Conservation (phyloP, 2,797 vertebrate species). For the Chelon labrosus region DNA sequence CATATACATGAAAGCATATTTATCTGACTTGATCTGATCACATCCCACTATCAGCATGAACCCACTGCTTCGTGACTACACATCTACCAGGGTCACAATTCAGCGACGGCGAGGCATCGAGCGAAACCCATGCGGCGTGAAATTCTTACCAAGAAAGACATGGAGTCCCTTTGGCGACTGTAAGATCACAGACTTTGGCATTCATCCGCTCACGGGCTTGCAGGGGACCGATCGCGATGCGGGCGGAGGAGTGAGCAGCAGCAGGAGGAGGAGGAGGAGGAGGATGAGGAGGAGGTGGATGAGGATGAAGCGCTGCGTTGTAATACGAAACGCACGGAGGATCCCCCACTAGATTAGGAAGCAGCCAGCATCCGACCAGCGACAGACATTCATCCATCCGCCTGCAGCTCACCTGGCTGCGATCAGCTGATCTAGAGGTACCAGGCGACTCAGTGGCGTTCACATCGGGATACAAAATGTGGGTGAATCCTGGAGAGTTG, state of each 20-base stretch:
- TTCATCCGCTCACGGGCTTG: slow-evolving; percentile 82
- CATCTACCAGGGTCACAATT: slow-evolving; percentile 13
- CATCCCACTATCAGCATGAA: slow-evolving; percentile 22
- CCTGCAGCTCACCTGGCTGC: slow-evolving; percentile 62
- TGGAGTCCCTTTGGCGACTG: slow-evolving; percentile 88
- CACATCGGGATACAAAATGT: not conserved
- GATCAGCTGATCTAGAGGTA: slow-evolving; percentile 34
- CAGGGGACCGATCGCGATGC: slow-evolving; percentile 36
- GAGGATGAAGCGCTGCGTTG: slow-evolving; percentile 16
- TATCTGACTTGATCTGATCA: not conserved
- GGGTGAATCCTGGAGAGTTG: slow-evolving; percentile 1
- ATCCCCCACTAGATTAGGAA: slow-evolving; percentile 39
- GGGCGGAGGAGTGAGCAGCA: not conserved
- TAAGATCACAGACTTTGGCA: slow-evolving; percentile 79
- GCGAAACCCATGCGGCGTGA: slow-evolving; percentile 16
- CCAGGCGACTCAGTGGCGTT: not conserved
- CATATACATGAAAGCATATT: not conserved
- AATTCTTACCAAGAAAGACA: slow-evolving; percentile 97
- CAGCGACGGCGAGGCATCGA: not conserved
- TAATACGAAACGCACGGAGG: slow-evolving; percentile 44
- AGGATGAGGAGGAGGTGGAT: too few species aligned
- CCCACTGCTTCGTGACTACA: slow-evolving; percentile 38
- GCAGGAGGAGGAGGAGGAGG: not conserved
- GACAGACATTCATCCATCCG: slow-evolving; percentile 10
- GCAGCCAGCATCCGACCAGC: slow-evolving; percentile 33